Percentiles rank a stretch among this genome's conserved stretches.
These are phyloP conservation scores for Alligator sinensis DNA, from an alignment of 2,113 vertebrate genomes.

Conservation along the genomic window DNA sequence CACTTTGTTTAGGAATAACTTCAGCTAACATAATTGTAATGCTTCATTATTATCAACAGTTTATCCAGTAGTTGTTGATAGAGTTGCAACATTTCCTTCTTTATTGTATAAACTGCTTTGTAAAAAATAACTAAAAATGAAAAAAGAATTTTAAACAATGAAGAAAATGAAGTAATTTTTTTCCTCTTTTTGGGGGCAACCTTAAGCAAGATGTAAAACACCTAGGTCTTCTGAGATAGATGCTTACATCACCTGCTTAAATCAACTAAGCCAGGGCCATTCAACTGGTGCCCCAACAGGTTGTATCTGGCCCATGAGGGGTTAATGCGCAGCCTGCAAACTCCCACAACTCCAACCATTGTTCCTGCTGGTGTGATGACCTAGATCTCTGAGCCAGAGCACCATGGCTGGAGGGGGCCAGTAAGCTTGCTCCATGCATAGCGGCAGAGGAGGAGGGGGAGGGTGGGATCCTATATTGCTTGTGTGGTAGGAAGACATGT, in stretches of 20 bases:
- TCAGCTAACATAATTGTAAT: conserved; percentile 72
- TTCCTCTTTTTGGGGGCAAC: background rate
- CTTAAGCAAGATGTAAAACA: conserved; percentile 10
- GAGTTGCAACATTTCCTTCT: conserved; percentile 66
- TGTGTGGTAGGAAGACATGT: too few species aligned
- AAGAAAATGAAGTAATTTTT: background rate
- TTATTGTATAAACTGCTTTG: conserved; percentile 32
- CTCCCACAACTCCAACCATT: too few species aligned
- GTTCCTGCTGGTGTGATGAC: too few species aligned
- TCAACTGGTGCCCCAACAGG: too few species aligned
- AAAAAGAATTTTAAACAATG: conserved; percentile 15
- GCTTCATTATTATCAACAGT: conserved; percentile 76
- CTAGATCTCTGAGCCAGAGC: too few species aligned
- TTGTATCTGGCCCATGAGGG: too few species aligned
- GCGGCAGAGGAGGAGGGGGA: too few species aligned
- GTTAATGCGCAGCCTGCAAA: too few species aligned
- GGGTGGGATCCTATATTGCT: too few species aligned
- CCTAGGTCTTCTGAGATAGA: background rate
- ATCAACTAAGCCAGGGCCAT: too few species aligned
- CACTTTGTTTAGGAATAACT: conserved; percentile 80
- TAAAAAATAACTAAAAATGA: conserved; percentile 47
- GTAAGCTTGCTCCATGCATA: too few species aligned
- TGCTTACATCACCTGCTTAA: background rate
- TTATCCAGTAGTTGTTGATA: conserved; percentile 71
- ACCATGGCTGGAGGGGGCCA: too few species aligned